Evolutionary conservation across 1,140 invertebrate species (phyloP).

Genomic region (Intoshia linei): DNA sequence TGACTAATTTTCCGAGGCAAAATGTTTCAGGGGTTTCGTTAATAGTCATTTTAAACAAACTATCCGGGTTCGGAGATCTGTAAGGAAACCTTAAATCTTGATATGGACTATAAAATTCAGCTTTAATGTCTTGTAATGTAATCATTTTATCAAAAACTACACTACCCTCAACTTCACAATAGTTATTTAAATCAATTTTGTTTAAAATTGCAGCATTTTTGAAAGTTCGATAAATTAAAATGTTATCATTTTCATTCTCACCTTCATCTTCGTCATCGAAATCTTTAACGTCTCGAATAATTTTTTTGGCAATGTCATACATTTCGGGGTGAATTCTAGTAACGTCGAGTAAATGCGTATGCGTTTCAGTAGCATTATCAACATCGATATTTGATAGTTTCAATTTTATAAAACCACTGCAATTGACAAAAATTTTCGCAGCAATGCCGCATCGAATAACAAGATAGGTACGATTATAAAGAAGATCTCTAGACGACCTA

Average conservation of each 20-base stretch:
- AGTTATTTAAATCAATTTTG: background rate
- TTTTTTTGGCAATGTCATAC: constrained; percentile 95
- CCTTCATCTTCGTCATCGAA: constrained; percentile 49
- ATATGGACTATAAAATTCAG: constrained; percentile 68
- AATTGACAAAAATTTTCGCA: constrained; percentile 91
- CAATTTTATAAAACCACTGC: constrained; percentile 96
- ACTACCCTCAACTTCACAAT: background rate
- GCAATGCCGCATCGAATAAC: constrained; percentile 80
- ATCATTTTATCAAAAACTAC: constrained; percentile 46
- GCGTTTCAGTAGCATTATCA: constrained; percentile 40
- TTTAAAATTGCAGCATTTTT: background rate
- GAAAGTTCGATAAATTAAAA: background rate
- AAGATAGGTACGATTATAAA: constrained; percentile 71
- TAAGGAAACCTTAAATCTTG: constrained; percentile 58
- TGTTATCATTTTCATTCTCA: constrained; percentile 49
- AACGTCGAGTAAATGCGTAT: constrained; percentile 77
- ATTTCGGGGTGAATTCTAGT: constrained; percentile 91
- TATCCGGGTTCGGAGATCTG: constrained; percentile 40
- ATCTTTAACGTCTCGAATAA: constrained; percentile 92
- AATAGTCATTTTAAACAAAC: constrained; percentile 66
- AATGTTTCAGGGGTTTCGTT: constrained; percentile 82
- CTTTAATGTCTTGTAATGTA: constrained; percentile 76
- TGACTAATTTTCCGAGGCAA: constrained; percentile 31
- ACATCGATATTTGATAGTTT: constrained; percentile 34
- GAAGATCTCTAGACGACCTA: constrained; percentile 17